These are phyloP conservation scores for Chironomus striatipennis DNA, from an alignment of 1,140 invertebrate species.

Conservation along the genomic window DNA sequence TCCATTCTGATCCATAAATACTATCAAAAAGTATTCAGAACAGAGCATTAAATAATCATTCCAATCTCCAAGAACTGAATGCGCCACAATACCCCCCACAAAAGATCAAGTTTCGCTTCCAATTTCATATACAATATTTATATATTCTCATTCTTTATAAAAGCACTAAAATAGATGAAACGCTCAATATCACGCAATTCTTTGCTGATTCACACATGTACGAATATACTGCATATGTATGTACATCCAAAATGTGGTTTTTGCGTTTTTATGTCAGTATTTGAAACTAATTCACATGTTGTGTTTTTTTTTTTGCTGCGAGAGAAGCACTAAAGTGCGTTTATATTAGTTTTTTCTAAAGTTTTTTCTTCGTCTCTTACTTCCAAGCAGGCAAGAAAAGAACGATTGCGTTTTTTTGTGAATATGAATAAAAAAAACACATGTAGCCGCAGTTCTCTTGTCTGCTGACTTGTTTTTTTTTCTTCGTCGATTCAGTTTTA, in stretches of 20 bases:
- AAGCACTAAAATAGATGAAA: background rate
- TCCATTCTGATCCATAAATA: too few relatives aligned
- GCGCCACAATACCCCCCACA: too few relatives aligned
- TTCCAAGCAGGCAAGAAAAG: background rate
- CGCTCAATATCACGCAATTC: conserved; percentile 7
- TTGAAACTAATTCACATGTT: conserved; percentile 11
- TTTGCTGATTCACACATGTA: background rate
- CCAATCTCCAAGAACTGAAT: too few relatives aligned
- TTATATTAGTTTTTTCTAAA: conserved; percentile 6
- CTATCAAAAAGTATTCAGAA: too few relatives aligned
- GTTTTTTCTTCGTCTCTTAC: too few relatives aligned
- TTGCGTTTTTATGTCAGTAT: too few relatives aligned
- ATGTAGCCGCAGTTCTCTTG: background rate
- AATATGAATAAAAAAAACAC: background rate
- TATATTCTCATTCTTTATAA: background rate
- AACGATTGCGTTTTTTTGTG: background rate
- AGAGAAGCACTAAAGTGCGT: background rate
- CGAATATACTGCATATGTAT: background rate
- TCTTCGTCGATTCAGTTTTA: background rate
- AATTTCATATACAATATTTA: background rate
- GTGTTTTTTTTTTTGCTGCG: too few relatives aligned
- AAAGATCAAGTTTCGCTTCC: too few relatives aligned
- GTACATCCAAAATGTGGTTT: too few relatives aligned
- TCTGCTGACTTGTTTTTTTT: too few relatives aligned
- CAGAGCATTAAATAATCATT: too few relatives aligned